Base-by-base conservation (phyloP, 2,888 invertebrate genomes). In the Yponomeuta plumbellus region DNA sequence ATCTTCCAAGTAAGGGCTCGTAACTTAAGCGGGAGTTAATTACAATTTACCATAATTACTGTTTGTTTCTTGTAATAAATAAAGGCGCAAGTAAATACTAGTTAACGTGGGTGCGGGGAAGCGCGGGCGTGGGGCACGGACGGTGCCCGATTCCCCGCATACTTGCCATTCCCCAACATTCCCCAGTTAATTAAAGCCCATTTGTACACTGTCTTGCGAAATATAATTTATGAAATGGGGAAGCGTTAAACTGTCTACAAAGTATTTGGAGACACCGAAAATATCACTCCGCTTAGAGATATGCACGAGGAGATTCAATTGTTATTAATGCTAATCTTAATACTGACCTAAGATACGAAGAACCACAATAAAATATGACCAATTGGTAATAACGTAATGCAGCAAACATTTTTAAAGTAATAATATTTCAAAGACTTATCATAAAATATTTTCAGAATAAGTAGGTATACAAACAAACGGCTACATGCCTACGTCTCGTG, bases 131-230 rank as follows among this genome's bases (percentile, higher is more conserved):
- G 73, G 75, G 71, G 75, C 73, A 73, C 76, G 74, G 71, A 75
- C 81, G 81, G 17, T 83, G 81, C 77, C 72, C 76, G 83, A 81
- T 44, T 83, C 81, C 77, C 72, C 76, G 83, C 85, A 86, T 87
- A 86, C 83, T 86, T 86, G 83, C 85, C 85, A 80, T 83, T 85
- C 78, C 78, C 80, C 83, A 80, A 81, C 86, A 88, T 88, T 88
- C 86, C 84, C 80, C 80, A 86, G 86, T 88, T 89, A 89, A 89
- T 89, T 89, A 87, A 88, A 88, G 83, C 81, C 86, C 86, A 87
- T 87, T 88, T 88, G 85, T 87, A 86, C 81, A 85, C 83, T 85
- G 86, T 86, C 86, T 86, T 79, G 79, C 44, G 63, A 44, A 84
- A 84, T 86, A 86, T 85, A 83, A 88, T 86, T 88, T 86, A 84